Conservation (phyloP, 1,140 invertebrate species). For the Cheumatopsyche charites region DNA sequence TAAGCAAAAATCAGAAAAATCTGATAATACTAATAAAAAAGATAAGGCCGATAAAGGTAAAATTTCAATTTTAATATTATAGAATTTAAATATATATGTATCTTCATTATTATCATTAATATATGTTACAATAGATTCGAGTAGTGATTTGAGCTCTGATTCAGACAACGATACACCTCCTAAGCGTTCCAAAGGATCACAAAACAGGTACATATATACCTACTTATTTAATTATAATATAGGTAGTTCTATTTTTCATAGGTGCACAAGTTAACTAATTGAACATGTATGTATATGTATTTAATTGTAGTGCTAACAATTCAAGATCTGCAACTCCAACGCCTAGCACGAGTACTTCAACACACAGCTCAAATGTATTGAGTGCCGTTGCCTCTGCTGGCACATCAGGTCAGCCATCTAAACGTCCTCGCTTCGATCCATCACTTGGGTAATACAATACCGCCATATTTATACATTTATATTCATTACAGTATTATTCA, state of each 20-base stretch:
- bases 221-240: conserved; percentile 17
- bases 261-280: background rate
- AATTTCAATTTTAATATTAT: background rate
- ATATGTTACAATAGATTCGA: conserved; percentile 61
- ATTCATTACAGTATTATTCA: background rate
- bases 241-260: background rate
- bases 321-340: conserved; percentile 71
- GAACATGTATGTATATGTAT: background rate
- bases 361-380: background rate
- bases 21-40: conserved; percentile 67
- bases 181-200: conserved; percentile 37
- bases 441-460: conserved; percentile 54
- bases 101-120: conserved; percentile 1
- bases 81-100: conserved; percentile 24
- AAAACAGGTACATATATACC: conserved; percentile 35
- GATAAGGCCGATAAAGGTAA: conserved; percentile 46
- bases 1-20: conserved; percentile 67
- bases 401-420: conserved; percentile 50
- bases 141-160: conserved; percentile 76
- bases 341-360: conserved; percentile 50
- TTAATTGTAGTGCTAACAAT: conserved; percentile 59
- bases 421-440: conserved; percentile 54
- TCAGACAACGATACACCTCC: conserved; percentile 69
- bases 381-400: conserved; percentile 48
- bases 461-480: conserved; percentile 35